These are phyloP conservation scores for Ceratoteleas bidentatus DNA, from an alignment of 1,140 invertebrate species.

Conservation along the genomic window DNA sequence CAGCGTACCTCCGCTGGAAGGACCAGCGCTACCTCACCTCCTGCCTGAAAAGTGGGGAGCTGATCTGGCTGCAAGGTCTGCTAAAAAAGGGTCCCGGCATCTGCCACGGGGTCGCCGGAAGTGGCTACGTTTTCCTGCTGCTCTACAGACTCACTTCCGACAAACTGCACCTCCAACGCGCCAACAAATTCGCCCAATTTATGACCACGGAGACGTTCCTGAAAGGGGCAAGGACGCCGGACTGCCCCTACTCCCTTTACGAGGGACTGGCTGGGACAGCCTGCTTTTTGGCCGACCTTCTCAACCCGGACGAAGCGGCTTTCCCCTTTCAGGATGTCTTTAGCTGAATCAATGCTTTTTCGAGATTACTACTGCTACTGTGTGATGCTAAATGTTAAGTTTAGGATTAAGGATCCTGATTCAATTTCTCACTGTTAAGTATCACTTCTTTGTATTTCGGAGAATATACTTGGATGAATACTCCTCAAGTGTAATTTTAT, in stretches of 20 bases:
- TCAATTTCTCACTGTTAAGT: no score
- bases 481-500: no score
- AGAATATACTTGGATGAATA: no score
- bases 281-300: conserved; percentile 90
- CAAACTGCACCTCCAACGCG: conserved; percentile 87
- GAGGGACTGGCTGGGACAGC: conserved; percentile 93
- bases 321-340: conserved; percentile 94
- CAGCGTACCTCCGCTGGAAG: conserved; percentile 88
- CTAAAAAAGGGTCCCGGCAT: conserved; percentile 91
- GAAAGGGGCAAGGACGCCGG: conserved; percentile 87
- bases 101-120: conserved; percentile 93
- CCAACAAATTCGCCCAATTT: conserved; percentile 89
- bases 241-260: conserved; percentile 91
- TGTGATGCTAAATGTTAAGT: no score
- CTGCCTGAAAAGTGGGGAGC: conserved; percentile 86
- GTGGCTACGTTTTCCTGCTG: conserved; percentile 91
- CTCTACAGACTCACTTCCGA: conserved; percentile 89
- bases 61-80: conserved; percentile 90
- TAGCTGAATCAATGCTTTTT: no score
- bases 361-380: no score
- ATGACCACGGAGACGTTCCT: conserved; percentile 86
- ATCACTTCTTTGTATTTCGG: no score
- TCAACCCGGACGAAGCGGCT: conserved; percentile 86
- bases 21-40: conserved; percentile 88
- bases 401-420: no score